Percentiles rank a stretch among this genome's conserved stretches.
These are phyloP conservation scores for Bombus vancouverensis DNA, from an alignment of 1,140 invertebrate genomes.

Conservation along the genomic window DNA sequence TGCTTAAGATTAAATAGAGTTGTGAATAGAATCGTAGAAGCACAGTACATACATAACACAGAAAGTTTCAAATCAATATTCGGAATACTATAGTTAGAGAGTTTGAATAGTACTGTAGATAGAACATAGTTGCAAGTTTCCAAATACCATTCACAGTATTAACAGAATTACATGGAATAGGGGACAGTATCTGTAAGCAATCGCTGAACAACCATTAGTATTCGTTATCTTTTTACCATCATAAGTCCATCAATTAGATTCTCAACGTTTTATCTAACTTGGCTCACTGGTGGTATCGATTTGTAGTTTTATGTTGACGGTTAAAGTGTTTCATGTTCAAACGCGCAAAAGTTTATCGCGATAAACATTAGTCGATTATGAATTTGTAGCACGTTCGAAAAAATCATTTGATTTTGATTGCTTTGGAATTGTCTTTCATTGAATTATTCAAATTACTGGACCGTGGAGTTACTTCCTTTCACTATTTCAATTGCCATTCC, in stretches of 20 bases:
- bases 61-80: neutral
- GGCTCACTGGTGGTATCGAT: too few relatives aligned
- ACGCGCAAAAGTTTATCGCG: too few relatives aligned
- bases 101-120: neutral
- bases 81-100: neutral
- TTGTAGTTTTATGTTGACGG: too few relatives aligned
- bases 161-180: neutral
- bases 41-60: neutral
- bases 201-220: neutral
- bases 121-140: neutral
- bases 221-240: neutral
- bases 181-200: neutral
- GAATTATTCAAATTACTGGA: neutral
- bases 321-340: too few relatives aligned
- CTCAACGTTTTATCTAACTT: too few relatives aligned
- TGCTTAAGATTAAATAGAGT: neutral
- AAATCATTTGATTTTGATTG: neutral
- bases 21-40: neutral
- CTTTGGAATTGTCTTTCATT: neutral
- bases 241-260: too few relatives aligned
- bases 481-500: neutral
- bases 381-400: neutral
- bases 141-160: neutral
- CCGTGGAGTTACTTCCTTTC: neutral
- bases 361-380: neutral